These are phyloP conservation scores for Stenodema calcarata DNA, from an alignment of 2,888 invertebrate species.

Conservation along the genomic window DNA sequence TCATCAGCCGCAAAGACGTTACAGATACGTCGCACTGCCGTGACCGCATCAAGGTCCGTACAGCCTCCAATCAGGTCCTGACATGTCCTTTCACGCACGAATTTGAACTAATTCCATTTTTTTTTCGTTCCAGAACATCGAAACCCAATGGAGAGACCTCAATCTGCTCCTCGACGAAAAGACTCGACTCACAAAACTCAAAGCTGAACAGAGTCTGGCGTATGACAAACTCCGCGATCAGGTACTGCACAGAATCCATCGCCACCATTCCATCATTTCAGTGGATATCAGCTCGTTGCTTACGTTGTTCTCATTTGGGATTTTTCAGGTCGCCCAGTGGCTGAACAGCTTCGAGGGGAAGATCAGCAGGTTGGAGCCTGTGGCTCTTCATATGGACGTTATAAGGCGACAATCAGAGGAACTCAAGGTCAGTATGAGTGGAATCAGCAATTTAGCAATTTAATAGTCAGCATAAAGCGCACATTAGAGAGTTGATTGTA, in stretches of 20 bases:
- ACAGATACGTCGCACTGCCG: slow-evolving; percentile 84
- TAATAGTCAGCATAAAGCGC: no score
- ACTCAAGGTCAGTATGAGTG: slow-evolving; percentile 68
- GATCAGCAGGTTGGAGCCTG: slow-evolving; percentile 78
- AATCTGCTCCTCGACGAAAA: slow-evolving; percentile 83
- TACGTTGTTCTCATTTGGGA: no score
- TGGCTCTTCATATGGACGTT: slow-evolving; percentile 86
- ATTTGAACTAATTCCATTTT: no score
- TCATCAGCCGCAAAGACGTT: slow-evolving; percentile 84
- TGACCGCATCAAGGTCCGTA: slow-evolving; percentile 78
- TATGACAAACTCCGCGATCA: slow-evolving; percentile 81
- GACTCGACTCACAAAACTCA: slow-evolving; percentile 79
- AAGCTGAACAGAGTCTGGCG: slow-evolving; percentile 83
- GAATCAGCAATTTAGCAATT: no score
- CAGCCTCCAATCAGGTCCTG: no score
- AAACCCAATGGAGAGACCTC: slow-evolving; percentile 89
- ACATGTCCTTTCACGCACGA: no score
- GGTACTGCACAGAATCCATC: background rate
- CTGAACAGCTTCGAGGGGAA: slow-evolving; percentile 79
- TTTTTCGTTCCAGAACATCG: slow-evolving; percentile 67
- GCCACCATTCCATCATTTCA: no score
- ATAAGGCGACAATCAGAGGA: slow-evolving; percentile 85
- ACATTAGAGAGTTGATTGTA: no score
- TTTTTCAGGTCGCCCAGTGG: slow-evolving; percentile 69
- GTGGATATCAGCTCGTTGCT: no score